A percentile compares a stretch with the other conserved stretches of the same genome.
phyloP scores from a whole-genome alignment of 1,140 invertebrate genomes.

The Bombyx mori region ASM3026992v2 NC_085113.1:9768501-9769000 shows the following conservation, averaged over 20 bases:
- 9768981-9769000: too few species aligned
- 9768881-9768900: too few species aligned
- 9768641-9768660: constrained; percentile 75
- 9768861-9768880: constrained; percentile 9
- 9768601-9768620: too few species aligned
- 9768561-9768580: too few species aligned
- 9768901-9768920: not conserved
- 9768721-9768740: constrained; percentile 77
- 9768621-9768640: constrained; percentile 69
- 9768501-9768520: too few species aligned
- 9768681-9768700: constrained; percentile 77
- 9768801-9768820: constrained; percentile 14
- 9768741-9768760: constrained; percentile 73
- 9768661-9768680: constrained; percentile 81
- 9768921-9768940: not conserved
- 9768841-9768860: constrained; percentile 21
- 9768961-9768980: too few species aligned
- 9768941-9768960: too few species aligned
- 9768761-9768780: constrained; percentile 29
- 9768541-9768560: too few species aligned
- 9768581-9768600: too few species aligned
- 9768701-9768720: constrained; percentile 75
- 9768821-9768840: constrained; percentile 22
- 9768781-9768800: constrained; percentile 22
- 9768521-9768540: too few species aligned